Percentiles rank a stretch among this genome's conserved stretches.
Evolutionary conservation across 2,113 vertebrate species (phyloP).

Genomic region (Ciconia boyciana): DNA sequence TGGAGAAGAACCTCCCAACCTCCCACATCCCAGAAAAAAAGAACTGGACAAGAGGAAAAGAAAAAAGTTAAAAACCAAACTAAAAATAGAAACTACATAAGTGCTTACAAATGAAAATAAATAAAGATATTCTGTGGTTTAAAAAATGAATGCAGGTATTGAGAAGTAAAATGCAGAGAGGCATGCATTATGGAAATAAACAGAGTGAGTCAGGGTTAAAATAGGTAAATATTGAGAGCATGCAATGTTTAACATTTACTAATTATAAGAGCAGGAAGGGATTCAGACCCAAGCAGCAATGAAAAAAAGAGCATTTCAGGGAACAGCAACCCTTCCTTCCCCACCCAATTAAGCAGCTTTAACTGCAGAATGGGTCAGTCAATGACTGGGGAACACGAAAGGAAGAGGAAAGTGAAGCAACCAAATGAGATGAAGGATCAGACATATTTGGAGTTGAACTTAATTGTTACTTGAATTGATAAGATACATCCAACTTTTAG

Average conservation of each 20-base stretch:
- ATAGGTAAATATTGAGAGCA: conserved; percentile 12
- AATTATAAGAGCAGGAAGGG: not conserved
- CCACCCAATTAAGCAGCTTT: not conserved
- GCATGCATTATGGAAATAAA: not conserved
- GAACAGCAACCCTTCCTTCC: not conserved
- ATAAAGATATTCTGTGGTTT: not conserved
- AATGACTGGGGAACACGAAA: not conserved
- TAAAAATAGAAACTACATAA: not conserved
- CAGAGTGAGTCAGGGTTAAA: conserved; percentile 36
- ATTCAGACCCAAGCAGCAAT: not conserved
- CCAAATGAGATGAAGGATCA: not conserved
- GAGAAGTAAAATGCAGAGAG: not conserved
- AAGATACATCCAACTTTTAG: not conserved
- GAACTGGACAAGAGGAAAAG: not conserved
- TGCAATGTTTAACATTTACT: not conserved
- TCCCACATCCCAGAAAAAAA: not conserved
- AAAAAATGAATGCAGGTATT: not conserved
- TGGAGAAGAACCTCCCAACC: not conserved
- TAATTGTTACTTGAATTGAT: not conserved
- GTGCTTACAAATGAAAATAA: conserved; percentile 22
- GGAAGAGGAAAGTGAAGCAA: not conserved
- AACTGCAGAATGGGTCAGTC: not conserved
- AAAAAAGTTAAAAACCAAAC: not conserved
- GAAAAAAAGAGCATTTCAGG: not conserved
- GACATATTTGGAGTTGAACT: not conserved